Evolutionary conservation across 2,888 invertebrate species (phyloP), one percentile per base, ranked within the genome.

Genomic region (Callinectes sapidus): DNA sequence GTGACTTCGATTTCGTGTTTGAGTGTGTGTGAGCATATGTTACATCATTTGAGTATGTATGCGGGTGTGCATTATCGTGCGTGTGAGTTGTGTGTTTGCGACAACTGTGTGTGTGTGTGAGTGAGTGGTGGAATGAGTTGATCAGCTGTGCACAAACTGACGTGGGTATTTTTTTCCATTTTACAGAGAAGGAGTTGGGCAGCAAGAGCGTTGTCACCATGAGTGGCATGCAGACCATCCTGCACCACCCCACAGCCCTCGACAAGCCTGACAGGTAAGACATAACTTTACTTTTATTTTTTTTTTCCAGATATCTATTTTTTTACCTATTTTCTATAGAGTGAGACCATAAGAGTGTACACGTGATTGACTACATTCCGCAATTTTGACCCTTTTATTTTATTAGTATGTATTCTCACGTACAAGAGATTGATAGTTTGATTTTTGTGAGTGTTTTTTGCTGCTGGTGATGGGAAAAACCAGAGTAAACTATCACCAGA

Each of bases 151-250:
- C 61, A 61, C 61, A 61, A 61, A 61, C 23, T 16, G 61, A 61
- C 61, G 61, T 61, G 61, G 61, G 18, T 61, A 23, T 61, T 55
- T 23, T 61, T 55, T 23, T 89, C n/a, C 35, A 48, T 8, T 8
- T 91, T 91, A 28, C 91, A 91, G 91, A 91, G 91, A 91, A 88
- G 89, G 91, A 91, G 91, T 35, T 91, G 85, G 91, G 88, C 55
- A 89, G 48, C 87, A 91, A 91, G 89, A 91, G 89, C 55, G 81
- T 91, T 10, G 91, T 91, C 28, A 48, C 81, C 32, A 91, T 91
- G 91, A 89, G 77, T 5, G 48, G 81, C 35, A 91, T 54, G 77
- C 91, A 91, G 66, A 91, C 91, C 81, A 81, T 91, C 55, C 89
- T 91, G 2, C 77, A 89, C 28, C 91, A 91, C 81, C 91, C 91